Conservation (phyloP, 2,797 vertebrate species). For the Neoniphon sammara region DNA sequence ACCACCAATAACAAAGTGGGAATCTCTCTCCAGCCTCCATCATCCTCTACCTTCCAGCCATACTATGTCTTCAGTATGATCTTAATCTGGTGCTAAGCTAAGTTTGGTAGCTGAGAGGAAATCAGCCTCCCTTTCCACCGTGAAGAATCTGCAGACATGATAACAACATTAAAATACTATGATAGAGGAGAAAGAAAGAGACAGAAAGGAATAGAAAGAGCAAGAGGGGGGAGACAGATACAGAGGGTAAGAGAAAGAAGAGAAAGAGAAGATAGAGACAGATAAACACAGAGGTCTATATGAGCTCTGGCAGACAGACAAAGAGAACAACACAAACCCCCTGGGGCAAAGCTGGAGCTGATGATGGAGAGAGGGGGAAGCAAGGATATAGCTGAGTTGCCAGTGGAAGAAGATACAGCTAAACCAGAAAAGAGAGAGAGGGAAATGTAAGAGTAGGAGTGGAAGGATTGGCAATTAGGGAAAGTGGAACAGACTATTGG, state of each 20-base stretch:
- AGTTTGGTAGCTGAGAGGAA: neutral
- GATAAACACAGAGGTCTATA: too few species aligned
- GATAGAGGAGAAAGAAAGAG: neutral
- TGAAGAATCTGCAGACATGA: neutral
- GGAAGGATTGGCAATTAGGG: neutral
- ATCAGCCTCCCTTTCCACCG: neutral
- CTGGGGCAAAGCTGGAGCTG: too few species aligned
- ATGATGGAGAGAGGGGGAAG: neutral
- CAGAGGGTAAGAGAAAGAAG: neutral
- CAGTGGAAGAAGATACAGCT: neutral
- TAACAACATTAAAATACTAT: neutral
- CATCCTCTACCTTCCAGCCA: neutral
- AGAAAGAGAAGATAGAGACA: neutral
- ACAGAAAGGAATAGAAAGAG: neutral
- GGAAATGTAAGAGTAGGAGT: conserved; percentile 1
- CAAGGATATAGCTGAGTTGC: conserved; percentile 1
- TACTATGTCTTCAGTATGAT: too few species aligned
- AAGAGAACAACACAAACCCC: too few species aligned
- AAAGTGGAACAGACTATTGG: neutral
- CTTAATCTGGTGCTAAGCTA: neutral
- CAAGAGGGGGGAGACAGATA: neutral
- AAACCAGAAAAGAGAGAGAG: conserved; percentile 2
- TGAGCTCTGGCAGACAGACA: too few species aligned
- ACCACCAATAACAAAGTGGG: neutral
- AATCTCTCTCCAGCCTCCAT: neutral